phyloP scores from a whole-genome alignment of 1,140 invertebrate genomes.

The Drosophila hydei region DNA sequence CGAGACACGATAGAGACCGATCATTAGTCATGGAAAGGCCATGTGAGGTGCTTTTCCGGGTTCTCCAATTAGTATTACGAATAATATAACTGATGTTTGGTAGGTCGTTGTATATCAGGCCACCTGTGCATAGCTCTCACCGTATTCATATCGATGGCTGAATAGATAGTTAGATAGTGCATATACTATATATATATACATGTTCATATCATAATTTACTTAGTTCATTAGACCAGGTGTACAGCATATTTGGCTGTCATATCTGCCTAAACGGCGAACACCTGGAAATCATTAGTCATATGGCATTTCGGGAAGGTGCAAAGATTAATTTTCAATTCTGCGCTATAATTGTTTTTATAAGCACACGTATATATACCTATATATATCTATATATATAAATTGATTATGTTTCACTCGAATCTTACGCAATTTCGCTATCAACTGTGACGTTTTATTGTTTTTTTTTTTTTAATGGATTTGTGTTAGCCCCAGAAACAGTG shows the following conservation, averaged over 20 bases:
- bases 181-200: conserved; percentile 1
- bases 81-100: background rate
- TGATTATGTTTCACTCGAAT: conserved; percentile 1
- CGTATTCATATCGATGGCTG: background rate
- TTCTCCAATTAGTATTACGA: background rate
- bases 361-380: no score
- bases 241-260: conserved; percentile 40
- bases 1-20: background rate
- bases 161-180: conserved; percentile 11
- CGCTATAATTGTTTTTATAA: conserved; percentile 9
- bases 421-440: conserved; percentile 28
- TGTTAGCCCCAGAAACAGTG: background rate
- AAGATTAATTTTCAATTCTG: conserved; percentile 36
- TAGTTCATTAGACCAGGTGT: conserved; percentile 42
- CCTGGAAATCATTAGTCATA: conserved; percentile 47
- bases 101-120: conserved; percentile 11
- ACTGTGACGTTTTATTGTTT: conserved; percentile 23
- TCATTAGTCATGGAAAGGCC: conserved; percentile 16
- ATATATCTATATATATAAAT: no score
- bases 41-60: background rate
- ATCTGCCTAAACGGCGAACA: conserved; percentile 27
- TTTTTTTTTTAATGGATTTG: no score
- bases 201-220: conserved; percentile 31
- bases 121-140: background rate
- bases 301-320: conserved; percentile 26